These are phyloP conservation scores for Aspiorhynchus laticeps DNA, from an alignment of 2,113 vertebrate genomes.

Conservation along the genomic window DNA sequence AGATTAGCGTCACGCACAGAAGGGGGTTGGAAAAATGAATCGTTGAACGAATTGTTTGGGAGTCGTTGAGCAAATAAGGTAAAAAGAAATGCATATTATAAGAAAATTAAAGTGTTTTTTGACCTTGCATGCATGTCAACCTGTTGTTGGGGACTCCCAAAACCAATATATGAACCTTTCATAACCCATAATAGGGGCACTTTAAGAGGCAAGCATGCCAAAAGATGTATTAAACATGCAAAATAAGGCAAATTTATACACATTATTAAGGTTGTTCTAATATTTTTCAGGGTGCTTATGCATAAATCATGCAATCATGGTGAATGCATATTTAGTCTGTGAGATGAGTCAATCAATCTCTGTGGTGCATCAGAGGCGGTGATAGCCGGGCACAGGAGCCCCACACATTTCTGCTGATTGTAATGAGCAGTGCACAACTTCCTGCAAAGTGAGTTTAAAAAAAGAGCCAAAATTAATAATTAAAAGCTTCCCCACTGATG, in stretches of 20 bases:
- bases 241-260: conserved; percentile 64
- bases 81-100: too few species aligned
- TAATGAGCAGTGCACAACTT: conserved; percentile 75
- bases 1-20: too few species aligned
- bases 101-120: too few species aligned
- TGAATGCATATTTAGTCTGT: conserved; percentile 71
- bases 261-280: conserved; percentile 62
- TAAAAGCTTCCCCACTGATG: conserved; percentile 71
- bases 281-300: conserved; percentile 69
- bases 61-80: too few species aligned
- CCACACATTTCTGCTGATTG: conserved; percentile 77
- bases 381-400: conserved; percentile 66
- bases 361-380: conserved; percentile 58
- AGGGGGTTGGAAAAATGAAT: too few species aligned
- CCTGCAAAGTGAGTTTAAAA: conserved; percentile 67
- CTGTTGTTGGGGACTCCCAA: too few species aligned
- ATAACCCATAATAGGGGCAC: too few species aligned
- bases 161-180: too few species aligned
- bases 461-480: conserved; percentile 77
- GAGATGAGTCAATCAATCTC: conserved; percentile 57
- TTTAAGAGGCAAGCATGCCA: not conserved
- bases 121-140: too few species aligned
- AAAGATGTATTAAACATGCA: conserved; percentile 50
- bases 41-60: too few species aligned
- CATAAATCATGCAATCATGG: conserved; percentile 82